Percentiles rank a stretch among this genome's conserved stretches.
These are phyloP conservation scores for Coptodon bakossiorum DNA, from an alignment of 2,113 vertebrate genomes.

Conservation along the genomic window DNA sequence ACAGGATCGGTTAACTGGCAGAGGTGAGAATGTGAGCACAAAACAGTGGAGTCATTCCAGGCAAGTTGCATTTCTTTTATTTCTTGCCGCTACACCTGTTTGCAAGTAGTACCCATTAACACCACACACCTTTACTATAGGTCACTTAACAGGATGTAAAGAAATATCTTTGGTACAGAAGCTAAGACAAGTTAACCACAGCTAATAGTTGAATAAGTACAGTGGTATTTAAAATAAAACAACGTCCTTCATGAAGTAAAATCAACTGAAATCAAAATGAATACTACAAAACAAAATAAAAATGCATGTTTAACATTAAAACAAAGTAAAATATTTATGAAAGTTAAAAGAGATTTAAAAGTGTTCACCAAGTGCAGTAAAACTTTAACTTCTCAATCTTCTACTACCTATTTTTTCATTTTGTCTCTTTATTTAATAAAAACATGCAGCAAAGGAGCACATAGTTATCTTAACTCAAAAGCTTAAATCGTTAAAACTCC, in stretches of 20 bases:
- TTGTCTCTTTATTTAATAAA: neutral
- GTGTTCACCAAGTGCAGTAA: neutral
- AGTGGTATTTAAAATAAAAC: neutral
- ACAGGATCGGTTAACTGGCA: constrained; percentile 24
- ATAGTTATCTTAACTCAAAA: neutral
- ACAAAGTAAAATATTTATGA: neutral
- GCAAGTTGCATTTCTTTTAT: neutral
- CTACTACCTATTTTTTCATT: neutral
- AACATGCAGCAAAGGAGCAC: neutral
- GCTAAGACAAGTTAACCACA: neutral
- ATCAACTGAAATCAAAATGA: neutral
- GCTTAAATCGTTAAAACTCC: neutral
- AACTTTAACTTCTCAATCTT: neutral
- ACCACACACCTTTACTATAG: neutral
- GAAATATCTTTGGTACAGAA: neutral
- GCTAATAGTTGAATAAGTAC: neutral
- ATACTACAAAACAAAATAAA: neutral
- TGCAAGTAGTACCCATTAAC: neutral
- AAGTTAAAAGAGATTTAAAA: neutral
- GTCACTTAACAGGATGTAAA: neutral
- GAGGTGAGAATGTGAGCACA: constrained; percentile 41
- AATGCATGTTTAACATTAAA: neutral
- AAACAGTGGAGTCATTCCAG: neutral
- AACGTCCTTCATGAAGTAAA: neutral
- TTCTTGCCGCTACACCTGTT: neutral